These are phyloP conservation scores for Sanderia malayensis DNA, from an alignment of 30 jellyfish, hydroid and myxozoan genomes.

Conservation along the genomic window DNA sequence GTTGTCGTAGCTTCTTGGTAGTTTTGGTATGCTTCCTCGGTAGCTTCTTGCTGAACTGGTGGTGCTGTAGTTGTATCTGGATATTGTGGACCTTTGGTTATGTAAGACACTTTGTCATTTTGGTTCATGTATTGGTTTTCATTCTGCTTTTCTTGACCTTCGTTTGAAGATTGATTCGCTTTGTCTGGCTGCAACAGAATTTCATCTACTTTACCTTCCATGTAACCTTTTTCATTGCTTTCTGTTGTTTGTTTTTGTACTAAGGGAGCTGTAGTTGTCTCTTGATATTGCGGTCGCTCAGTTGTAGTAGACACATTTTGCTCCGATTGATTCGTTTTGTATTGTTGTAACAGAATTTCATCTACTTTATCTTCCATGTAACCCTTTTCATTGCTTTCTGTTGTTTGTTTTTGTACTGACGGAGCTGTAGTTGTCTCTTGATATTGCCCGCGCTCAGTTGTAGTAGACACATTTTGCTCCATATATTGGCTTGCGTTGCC, in stretches of 20 bases:
- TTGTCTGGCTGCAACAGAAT: neutral
- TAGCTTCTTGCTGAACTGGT: neutral
- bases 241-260: neutral
- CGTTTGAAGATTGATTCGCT: neutral
- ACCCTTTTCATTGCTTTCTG: constrained; percentile 10
- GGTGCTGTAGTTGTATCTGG: neutral
- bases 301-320: neutral
- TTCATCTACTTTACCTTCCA: neutral
- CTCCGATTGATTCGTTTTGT: neutral
- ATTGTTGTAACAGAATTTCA: constrained; percentile 15
- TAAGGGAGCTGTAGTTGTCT: neutral
- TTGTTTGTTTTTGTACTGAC: neutral
- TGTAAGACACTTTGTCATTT: neutral
- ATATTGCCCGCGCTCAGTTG: constrained; percentile 16
- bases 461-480: neutral
- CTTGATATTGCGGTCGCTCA: neutral
- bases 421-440: neutral
- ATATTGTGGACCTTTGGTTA: neutral
- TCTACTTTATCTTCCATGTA: constrained; percentile 57
- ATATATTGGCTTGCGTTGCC: neutral
- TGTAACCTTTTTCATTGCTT: neutral
- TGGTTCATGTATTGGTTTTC: neutral
- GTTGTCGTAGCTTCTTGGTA: constrained; percentile 3
- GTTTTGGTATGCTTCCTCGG: neutral
- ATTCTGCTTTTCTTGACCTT: no score